A percentile compares a stretch with the other conserved stretches of the same genome.
phyloP scores from a whole-genome alignment of 2,888 invertebrate species.

The Alloscopus bannaensis region DNA sequence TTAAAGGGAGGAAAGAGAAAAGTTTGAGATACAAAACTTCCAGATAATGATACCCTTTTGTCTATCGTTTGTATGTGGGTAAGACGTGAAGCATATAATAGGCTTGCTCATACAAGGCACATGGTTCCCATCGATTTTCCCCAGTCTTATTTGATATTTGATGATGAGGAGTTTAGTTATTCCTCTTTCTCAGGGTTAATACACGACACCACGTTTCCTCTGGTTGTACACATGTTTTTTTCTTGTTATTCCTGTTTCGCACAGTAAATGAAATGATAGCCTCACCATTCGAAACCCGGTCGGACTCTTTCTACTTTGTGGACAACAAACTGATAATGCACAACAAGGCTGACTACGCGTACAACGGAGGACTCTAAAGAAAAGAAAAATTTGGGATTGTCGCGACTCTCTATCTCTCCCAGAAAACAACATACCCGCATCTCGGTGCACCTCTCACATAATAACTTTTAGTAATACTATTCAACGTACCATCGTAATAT shows the following conservation, averaged over 20 bases:
- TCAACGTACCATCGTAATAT: too few relatives aligned
- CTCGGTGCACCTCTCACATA: neutral
- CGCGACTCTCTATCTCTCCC: constrained; percentile 12
- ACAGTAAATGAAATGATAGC: constrained; percentile 97
- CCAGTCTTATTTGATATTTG: too few relatives aligned
- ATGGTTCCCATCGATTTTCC: too few relatives aligned
- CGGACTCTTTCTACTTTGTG: constrained; percentile 99
- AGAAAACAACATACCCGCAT: too few relatives aligned
- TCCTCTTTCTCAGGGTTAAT: too few relatives aligned
- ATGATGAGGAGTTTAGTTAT: too few relatives aligned
- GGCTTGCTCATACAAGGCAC: too few relatives aligned
- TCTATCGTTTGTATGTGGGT: neutral
- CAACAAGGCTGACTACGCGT: constrained; percentile 99
- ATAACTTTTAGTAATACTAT: too few relatives aligned
- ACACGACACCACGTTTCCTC: neutral
- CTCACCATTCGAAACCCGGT: constrained; percentile 96
- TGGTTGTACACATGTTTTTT: neutral
- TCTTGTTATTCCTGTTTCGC: constrained; percentile 66
- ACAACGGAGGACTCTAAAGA: constrained; percentile 86
- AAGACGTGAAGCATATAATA: too few relatives aligned
- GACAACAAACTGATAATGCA: constrained; percentile 98
- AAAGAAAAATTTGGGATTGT: constrained; percentile 21
- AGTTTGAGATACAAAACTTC: too few relatives aligned
- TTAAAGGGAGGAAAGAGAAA: too few relatives aligned
- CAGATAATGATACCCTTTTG: neutral